Evolutionary conservation across 2,797 vertebrate species (phyloP), one percentile per base, ranked within the genome.

Genomic region (Enteromius anoplus): DNA sequence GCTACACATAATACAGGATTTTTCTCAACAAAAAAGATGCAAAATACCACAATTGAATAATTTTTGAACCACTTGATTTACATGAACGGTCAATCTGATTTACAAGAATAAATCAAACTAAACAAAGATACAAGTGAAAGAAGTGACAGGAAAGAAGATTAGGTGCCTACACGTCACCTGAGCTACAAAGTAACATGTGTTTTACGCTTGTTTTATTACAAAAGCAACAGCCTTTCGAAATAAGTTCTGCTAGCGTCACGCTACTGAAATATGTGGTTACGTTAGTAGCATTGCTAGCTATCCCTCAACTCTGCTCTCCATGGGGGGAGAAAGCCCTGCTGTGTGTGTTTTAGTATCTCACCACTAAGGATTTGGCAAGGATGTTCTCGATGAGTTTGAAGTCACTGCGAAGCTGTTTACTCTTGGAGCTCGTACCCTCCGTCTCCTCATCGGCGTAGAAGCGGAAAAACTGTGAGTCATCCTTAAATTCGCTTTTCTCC

Each of bases 401-500:
- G 92, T 99, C 98, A 0, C 94, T 97, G 83, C 97, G 96, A n/a
- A 97, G 94, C 79, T 97, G 97, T 88, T 97, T 99, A 94, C 92
- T 96, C 93, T 97, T 99, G 84, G 93, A 92, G 92, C 96, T 95
- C 2, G 96, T 99, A 51, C 97, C 97, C 88, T 99, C 98, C 29
- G 95, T 98, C 92, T 99, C 98, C 89, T 99, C 98, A 7, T 99
- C 98, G 0, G 98, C 97, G 0, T 99, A 97, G 92, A 99, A 99
- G 78, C 98, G 98, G 93, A 99, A 99, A 90, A 97, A 98, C 81
- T 98, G 96, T 6, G 98, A 98, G 82, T 99, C 98, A 1, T 99
- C 98, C 93, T 97, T 99, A 91, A 99, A 99, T 90, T 99, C 98
- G 1, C 97, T 99, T 92, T 98, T 99, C 93, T 99, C 98, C 90